Evolutionary conservation across 2,797 vertebrate species (phyloP), one percentile per base, ranked within the genome.

Genomic region (Tauraco hartlaubi): DNA sequence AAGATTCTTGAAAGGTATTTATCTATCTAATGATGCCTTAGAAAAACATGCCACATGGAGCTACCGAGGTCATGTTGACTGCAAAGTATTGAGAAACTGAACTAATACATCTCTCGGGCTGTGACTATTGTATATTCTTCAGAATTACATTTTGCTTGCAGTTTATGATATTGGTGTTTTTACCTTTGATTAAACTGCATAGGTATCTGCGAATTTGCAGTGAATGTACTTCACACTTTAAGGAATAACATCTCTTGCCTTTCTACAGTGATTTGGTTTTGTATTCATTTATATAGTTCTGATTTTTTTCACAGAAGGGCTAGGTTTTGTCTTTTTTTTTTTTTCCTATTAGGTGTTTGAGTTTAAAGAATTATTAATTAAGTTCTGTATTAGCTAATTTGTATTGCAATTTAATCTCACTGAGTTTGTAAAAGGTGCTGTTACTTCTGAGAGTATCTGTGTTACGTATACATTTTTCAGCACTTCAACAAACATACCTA

Each of bases 351-450:
- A 85, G 48, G 10, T 44, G 23, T 28, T 88, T 63, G 39, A 69
- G 9, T 85, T 78, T 88, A 71, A 89, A 84, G 9, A 86, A 88
- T 64, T 79, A 16, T 26, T 89, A 85, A 92, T 92, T 69, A 87
- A 80, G 20, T 58, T 49, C 43, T 88, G 92, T 41, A 80, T 96
- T 89, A 88, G 62, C 18, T 66, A 90, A 92, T 91, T 88, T 91
- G 29, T 83, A 52, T 88, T 78, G 44, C 41, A 87, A 12, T 80
- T 88, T 73, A 85, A 62, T 61, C 46, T 91, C 80, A 54, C 14
- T 13, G 29, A 51, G 13, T 82, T 73, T 25, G 8, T 29, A 41
- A 89, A 91, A 88, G 21, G 41, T 86, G 21, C 39, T 90, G 43
- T 61, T 95, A 19, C 20, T 68, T 66, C 43, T 3, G 5, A 83